Conservation (phyloP, 2,888 invertebrate species). For the Caenorhabditis sinica region DNA sequence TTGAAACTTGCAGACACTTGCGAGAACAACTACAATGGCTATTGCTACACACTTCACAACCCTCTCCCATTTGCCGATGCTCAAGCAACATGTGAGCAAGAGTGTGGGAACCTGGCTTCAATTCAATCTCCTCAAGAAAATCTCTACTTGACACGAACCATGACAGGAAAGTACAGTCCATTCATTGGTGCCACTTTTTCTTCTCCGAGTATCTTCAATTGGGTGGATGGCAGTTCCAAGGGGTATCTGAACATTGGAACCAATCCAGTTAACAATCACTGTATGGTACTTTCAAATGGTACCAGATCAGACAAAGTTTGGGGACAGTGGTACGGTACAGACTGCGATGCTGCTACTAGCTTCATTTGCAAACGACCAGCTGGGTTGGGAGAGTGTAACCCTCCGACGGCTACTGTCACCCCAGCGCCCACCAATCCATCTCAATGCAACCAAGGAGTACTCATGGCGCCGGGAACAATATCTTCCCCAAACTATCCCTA, state of each 20-base stretch:
- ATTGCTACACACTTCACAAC: background rate
- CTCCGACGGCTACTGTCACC: background rate
- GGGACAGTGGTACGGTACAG: constrained; percentile 5
- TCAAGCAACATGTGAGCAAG: background rate
- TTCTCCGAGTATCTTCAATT: background rate
- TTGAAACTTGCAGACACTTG: background rate
- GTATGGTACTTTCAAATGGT: background rate
- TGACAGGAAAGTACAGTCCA: background rate
- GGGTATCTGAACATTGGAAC: background rate
- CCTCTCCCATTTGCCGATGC: background rate
- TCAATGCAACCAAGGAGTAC: background rate
- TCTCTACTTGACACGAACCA: background rate
- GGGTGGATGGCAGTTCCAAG: constrained; percentile 19
- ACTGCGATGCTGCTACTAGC: background rate
- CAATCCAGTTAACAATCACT: background rate
- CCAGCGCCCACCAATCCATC: constrained; percentile 3
- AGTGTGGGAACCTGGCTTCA: constrained; percentile 1
- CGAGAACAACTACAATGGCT: background rate
- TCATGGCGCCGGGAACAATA: constrained; percentile 7
- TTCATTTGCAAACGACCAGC: constrained; percentile 20
- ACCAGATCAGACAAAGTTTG: too few species aligned
- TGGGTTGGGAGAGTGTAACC: background rate
- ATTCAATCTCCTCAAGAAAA: background rate
- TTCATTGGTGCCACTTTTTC: background rate
- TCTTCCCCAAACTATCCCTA: constrained; percentile 15